Evolutionary conservation across 2,113 vertebrate species (phyloP).

Genomic region (Glaucidium brasilianum): DNA sequence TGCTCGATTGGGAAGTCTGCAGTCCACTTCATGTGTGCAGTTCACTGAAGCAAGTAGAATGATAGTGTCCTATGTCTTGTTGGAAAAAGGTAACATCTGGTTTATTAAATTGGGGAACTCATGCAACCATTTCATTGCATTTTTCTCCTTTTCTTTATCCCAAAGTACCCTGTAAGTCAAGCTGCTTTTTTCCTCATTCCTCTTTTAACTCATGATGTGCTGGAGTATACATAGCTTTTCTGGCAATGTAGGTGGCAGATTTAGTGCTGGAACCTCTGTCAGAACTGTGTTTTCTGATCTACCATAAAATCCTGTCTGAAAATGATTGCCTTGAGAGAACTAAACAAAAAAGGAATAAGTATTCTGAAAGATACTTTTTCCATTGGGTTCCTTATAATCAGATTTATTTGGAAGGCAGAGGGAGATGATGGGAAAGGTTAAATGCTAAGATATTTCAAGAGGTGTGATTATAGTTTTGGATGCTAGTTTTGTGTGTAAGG

Average conservation of each 20-base stretch:
- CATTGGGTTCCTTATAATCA: not conserved
- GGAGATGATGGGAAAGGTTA: not conserved
- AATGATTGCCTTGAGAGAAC: not conserved
- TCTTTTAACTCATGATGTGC: not conserved
- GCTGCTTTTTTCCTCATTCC: not conserved
- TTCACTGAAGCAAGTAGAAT: not conserved
- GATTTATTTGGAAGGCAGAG: not conserved
- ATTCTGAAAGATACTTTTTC: not conserved
- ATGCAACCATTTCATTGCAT: not conserved
- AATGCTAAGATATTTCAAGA: not conserved
- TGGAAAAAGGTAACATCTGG: not conserved
- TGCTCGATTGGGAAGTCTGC: not conserved
- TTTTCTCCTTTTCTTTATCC: not conserved
- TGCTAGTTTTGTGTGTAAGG: not conserved
- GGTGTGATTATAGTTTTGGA: not conserved
- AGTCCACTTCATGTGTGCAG: not conserved
- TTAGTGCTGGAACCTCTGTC: not conserved
- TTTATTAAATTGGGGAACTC: not conserved
- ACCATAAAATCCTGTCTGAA: not conserved
- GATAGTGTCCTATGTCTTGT: accelerated
- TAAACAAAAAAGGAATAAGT: not conserved
- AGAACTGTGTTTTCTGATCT: not conserved
- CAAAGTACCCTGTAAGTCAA: not conserved
- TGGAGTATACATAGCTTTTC: not conserved
- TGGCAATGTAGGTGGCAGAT: not conserved